Conservation (phyloP, 2,113 vertebrate genomes). For the Corvus cornix region DNA sequence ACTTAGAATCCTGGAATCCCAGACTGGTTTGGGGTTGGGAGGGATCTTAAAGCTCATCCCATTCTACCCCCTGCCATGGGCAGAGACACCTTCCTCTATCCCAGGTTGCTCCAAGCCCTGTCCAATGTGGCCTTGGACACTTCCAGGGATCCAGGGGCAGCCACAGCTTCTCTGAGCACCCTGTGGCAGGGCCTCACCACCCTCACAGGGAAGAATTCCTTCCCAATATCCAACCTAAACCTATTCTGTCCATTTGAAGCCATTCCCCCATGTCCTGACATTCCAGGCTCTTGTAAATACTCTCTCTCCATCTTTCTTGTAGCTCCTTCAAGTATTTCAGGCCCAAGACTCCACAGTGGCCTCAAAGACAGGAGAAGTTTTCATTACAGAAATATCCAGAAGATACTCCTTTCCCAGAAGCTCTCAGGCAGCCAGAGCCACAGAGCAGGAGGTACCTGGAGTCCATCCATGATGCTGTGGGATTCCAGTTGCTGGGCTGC, state of each 20-base stretch:
- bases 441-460: conserved; percentile 74
- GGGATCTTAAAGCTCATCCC: not conserved
- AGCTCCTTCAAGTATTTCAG: not conserved
- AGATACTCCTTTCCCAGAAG: not conserved
- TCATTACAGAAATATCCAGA: not conserved
- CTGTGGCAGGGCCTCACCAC: not conserved
- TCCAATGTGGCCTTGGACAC: not conserved
- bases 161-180: not conserved
- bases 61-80: not conserved
- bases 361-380: not conserved
- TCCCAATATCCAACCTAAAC: not conserved
- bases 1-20: not conserved
- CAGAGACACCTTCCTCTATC: not conserved
- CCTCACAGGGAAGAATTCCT: not conserved
- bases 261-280: not conserved
- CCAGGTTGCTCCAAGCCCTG: not conserved
- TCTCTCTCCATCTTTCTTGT: not conserved
- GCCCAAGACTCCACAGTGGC: not conserved
- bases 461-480: not conserved
- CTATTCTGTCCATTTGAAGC: not conserved
- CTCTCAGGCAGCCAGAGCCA: not conserved
- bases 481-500: conserved; percentile 73
- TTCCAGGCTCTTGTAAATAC: not conserved
- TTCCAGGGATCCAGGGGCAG: not conserved
- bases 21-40: not conserved